Conservation (phyloP, 2,113 vertebrate genomes). For the Salvelinus namaycush region DNA sequence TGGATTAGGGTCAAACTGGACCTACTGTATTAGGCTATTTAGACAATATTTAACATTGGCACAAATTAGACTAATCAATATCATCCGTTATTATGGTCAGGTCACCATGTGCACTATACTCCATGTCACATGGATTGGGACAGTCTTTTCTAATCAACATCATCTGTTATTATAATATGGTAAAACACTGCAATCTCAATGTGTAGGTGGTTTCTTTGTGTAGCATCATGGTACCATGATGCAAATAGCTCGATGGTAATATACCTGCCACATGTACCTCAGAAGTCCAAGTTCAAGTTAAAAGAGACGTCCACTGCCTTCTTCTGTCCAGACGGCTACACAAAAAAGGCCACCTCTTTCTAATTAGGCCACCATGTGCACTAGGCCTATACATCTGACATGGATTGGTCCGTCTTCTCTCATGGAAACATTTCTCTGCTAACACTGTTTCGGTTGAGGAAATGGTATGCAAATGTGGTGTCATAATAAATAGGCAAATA, state of each 20-base stretch:
- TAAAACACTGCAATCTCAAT: too few relatives aligned
- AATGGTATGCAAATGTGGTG: neutral
- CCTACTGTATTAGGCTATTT: too few relatives aligned
- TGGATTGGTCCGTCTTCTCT: neutral
- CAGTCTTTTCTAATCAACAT: neutral
- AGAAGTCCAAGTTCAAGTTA: conserved; percentile 87
- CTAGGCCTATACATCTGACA: neutral
- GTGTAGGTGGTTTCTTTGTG: neutral
- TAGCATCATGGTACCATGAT: too few relatives aligned
- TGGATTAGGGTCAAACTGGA: too few relatives aligned
- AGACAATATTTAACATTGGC: too few relatives aligned
- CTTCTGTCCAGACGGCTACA: conserved; percentile 10
- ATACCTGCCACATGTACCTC: conserved; percentile 64
- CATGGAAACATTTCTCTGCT: neutral
- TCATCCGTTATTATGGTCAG: neutral
- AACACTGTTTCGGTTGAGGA: neutral
- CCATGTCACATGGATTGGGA: neutral
- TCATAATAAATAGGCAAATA: neutral
- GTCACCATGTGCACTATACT: neutral
- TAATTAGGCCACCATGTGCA: neutral
- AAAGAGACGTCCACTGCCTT: conserved; percentile 54
- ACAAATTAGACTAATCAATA: too few relatives aligned
- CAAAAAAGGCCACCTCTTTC: conserved; percentile 33
- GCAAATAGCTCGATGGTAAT: conserved; percentile 8
- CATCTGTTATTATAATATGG: too few relatives aligned